Conservation (phyloP, 2,797 vertebrate genomes). For the Meriones psammophilus region DNA sequence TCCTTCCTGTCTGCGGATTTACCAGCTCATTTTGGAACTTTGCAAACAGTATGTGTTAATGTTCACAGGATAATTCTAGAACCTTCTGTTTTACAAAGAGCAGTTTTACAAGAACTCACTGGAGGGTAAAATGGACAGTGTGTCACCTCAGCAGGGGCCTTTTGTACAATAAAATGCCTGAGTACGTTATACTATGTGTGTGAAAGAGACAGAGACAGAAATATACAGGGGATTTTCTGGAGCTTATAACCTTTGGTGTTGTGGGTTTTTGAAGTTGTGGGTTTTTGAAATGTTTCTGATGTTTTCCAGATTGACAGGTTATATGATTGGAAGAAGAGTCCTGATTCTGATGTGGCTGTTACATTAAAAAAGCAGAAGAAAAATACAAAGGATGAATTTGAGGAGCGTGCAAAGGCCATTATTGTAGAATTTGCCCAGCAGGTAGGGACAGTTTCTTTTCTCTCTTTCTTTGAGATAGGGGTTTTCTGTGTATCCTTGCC, state of each 20-base stretch:
- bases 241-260: slow-evolving; percentile 31
- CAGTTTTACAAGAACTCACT: neutral
- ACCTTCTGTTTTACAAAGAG: neutral
- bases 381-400: slow-evolving; percentile 99
- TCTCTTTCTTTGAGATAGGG: too few species aligned
- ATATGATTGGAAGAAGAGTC: slow-evolving; percentile 99
- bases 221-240: neutral
- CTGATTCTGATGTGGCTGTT: slow-evolving; percentile 94
- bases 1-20: neutral
- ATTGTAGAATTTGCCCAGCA: slow-evolving; percentile 98
- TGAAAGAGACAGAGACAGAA: neutral
- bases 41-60: neutral
- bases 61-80: neutral
- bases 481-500: too few species aligned
- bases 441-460: slow-evolving; percentile 86
- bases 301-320: slow-evolving; percentile 95
- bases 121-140: neutral
- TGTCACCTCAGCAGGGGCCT: neutral
- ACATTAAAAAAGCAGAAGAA: slow-evolving; percentile 99
- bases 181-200: neutral
- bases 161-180: neutral
- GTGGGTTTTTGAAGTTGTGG: slow-evolving; percentile 28
- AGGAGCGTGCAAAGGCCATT: slow-evolving; percentile 95
- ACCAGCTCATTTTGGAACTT: neutral
- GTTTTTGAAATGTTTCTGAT: slow-evolving; percentile 46